These are phyloP conservation scores for Trissolcus japonicus DNA, from an alignment of 2,888 invertebrate genomes.

Conservation along the genomic window DNA sequence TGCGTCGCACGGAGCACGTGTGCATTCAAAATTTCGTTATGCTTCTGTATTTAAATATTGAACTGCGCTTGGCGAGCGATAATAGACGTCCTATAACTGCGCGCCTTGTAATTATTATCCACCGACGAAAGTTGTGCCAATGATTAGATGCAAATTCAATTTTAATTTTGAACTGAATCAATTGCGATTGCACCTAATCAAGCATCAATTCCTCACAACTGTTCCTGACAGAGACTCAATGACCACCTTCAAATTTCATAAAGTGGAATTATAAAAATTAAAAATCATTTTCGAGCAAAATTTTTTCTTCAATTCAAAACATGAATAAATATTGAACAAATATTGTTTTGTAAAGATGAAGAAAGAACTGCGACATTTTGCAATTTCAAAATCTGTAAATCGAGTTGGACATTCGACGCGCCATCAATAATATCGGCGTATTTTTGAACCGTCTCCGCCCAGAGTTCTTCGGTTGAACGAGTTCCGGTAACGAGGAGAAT, in stretches of 20 bases:
- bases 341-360: too few relatives aligned
- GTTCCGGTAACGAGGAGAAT: constrained; percentile 65
- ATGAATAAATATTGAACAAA: too few relatives aligned
- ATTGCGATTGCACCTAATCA: too few relatives aligned
- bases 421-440: constrained; percentile 67
- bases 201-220: too few relatives aligned
- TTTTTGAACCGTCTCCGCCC: constrained; percentile 63
- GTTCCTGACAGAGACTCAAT: too few relatives aligned
- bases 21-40: constrained; percentile 66
- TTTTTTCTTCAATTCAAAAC: too few relatives aligned
- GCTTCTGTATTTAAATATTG: constrained; percentile 65
- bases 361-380: too few relatives aligned
- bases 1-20: constrained; percentile 55
- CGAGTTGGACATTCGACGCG: constrained; percentile 1
- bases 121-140: constrained; percentile 26
- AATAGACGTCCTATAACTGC: constrained; percentile 67
- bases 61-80: constrained; percentile 66
- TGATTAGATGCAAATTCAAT: constrained; percentile 21
- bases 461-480: constrained; percentile 65
- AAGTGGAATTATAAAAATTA: too few relatives aligned
- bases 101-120: constrained; percentile 62
- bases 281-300: too few relatives aligned
- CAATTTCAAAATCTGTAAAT: too few relatives aligned
- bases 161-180: too few relatives aligned
- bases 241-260: too few relatives aligned